Conservation (phyloP, 2,113 vertebrate genomes). For the Phalacrocorax pelagicus region DNA sequence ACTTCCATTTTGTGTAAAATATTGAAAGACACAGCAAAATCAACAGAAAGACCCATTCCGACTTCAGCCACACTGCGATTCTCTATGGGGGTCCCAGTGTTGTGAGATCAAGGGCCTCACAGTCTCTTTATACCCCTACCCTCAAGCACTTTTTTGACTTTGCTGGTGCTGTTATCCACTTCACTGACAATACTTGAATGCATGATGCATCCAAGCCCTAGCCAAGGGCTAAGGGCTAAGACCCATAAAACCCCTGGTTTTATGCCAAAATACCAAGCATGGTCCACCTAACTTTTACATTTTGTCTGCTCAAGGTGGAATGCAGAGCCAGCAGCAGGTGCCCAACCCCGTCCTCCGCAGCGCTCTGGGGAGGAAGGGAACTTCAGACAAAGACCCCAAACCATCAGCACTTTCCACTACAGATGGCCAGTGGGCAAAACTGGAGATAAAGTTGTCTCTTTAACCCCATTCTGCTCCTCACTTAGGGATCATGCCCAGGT, state of each 20-base stretch:
- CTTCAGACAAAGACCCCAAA: neutral
- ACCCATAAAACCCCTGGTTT: neutral
- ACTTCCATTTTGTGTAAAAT: neutral
- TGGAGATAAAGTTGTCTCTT: neutral
- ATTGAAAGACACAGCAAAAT: neutral
- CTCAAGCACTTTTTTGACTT: neutral
- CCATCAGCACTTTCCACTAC: neutral
- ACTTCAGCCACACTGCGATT: neutral
- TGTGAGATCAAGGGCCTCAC: neutral
- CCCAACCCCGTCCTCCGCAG: fast-evolving
- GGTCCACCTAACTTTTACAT: neutral
- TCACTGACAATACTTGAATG: neutral
- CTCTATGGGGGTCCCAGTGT: neutral
- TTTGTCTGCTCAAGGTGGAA: neutral
- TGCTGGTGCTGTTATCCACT: neutral
- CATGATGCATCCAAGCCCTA: too few relatives aligned
- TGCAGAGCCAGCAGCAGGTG: neutral
- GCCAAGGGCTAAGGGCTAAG: neutral
- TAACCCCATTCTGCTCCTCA: neutral
- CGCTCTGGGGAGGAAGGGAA: fast-evolving
- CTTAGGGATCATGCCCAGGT: neutral
- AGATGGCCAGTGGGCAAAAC: neutral
- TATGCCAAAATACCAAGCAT: neutral
- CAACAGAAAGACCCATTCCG: neutral
- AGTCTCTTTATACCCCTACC: neutral